phyloP scores from a whole-genome alignment of 2,113 vertebrate genomes.

The Rhinolophus ferrumequinum region DNA sequence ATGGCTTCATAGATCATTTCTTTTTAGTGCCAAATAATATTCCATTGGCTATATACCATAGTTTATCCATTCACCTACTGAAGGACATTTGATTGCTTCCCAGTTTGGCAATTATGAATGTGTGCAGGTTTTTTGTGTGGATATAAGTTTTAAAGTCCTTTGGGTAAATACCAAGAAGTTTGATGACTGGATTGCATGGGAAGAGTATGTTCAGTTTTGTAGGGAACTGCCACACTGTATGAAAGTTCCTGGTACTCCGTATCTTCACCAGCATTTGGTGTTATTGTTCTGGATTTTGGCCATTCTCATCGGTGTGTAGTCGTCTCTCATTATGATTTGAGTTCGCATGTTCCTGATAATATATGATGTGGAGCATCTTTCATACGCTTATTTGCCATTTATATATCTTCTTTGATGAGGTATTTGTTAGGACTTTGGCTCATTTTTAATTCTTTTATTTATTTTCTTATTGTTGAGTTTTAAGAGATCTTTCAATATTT shows the following conservation, averaged over 20 bases:
- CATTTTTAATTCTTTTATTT: not conserved
- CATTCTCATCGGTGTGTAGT: not conserved
- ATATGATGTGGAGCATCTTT: not conserved
- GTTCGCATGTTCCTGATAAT: not conserved
- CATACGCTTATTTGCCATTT: not conserved
- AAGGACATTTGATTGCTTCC: not conserved
- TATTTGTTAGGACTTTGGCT: not conserved
- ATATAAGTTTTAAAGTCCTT: not conserved
- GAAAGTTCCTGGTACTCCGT: not conserved
- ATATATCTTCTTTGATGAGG: not conserved
- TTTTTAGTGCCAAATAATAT: no score
- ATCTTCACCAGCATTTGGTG: not conserved
- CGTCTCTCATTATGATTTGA: not conserved
- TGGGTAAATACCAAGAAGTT: not conserved
- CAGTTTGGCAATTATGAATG: not conserved
- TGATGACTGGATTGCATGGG: not conserved
- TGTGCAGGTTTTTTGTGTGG: not conserved
- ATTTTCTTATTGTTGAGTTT: not conserved
- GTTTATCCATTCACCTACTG: not conserved
- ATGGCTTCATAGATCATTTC: no score
- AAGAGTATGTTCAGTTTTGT: not conserved
- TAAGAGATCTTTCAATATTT: not conserved
- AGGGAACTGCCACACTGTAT: not conserved
- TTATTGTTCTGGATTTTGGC: not conserved
- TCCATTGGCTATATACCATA: not conserved